These are phyloP conservation scores for Anagyrus pseudococci DNA, from an alignment of 2,888 invertebrate genomes.

Conservation along the genomic window DNA sequence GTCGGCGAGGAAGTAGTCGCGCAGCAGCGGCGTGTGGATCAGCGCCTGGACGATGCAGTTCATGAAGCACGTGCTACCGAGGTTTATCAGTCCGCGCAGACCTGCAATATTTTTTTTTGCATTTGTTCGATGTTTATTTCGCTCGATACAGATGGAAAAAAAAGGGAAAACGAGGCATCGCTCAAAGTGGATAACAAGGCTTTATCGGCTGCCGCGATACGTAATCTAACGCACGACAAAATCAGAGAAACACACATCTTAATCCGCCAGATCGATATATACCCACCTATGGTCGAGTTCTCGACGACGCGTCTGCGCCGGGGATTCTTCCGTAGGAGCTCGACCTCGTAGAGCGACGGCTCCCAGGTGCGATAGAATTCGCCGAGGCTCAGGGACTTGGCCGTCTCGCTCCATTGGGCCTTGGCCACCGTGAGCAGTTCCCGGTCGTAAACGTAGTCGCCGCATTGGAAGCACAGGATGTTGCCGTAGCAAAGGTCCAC, in stretches of 20 bases:
- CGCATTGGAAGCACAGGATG: conserved; percentile 87
- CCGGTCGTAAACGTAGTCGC: conserved; percentile 90
- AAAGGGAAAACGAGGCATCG: too few relatives aligned
- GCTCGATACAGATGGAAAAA: too few relatives aligned
- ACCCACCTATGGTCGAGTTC: conserved; percentile 78
- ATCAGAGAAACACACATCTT: conserved; percentile 10
- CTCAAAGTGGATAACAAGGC: too few relatives aligned
- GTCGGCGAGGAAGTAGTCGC: conserved; percentile 95
- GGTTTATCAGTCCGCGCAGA: conserved; percentile 90
- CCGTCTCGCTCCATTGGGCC: conserved; percentile 59
- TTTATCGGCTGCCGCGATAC: neutral
- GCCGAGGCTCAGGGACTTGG: conserved; percentile 57
- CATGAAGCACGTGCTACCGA: conserved; percentile 98
- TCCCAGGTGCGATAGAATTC: conserved; percentile 72
- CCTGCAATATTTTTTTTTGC: conserved; percentile 62
- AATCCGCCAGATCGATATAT: too few relatives aligned
- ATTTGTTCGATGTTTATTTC: neutral
- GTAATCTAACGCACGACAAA: conserved; percentile 1
- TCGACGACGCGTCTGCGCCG: conserved; percentile 81
- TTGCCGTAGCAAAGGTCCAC: conserved; percentile 89
- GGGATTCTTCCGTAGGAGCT: conserved; percentile 77
- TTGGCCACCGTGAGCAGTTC: conserved; percentile 64
- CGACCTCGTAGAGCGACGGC: conserved; percentile 78
- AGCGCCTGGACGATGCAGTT: conserved; percentile 94
- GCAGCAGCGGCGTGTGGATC: conserved; percentile 91